phyloP scores from a whole-genome alignment of 1,140 invertebrate species.

The Oryzaephilus surinamensis region DNA sequence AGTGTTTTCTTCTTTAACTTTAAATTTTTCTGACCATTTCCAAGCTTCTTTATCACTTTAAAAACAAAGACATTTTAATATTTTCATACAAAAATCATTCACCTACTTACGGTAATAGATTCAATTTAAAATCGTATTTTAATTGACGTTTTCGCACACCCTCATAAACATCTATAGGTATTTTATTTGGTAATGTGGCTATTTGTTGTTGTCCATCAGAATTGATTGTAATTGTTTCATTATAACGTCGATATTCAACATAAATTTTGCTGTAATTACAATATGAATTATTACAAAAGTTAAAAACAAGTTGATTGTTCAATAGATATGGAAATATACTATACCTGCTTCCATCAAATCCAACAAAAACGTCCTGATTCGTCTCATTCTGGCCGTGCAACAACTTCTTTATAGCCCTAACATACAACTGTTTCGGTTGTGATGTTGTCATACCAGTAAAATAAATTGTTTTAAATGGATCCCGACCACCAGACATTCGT shows the following conservation, averaged over 20 bases:
- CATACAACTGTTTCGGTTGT: constrained; percentile 49
- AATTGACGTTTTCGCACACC: constrained; percentile 62
- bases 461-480: constrained; percentile 69
- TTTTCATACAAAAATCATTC: constrained; percentile 11
- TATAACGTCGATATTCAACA: constrained; percentile 45
- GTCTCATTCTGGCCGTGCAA: constrained; percentile 9
- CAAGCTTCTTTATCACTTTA: constrained; percentile 20
- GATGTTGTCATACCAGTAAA: constrained; percentile 50
- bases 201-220: constrained; percentile 21
- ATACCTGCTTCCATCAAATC: constrained; percentile 48
- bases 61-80: constrained; percentile 4
- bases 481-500: constrained; percentile 51
- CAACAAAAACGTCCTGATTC: constrained; percentile 42
- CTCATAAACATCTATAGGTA: constrained; percentile 63
- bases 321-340: constrained; percentile 16
- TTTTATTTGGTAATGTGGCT: constrained; percentile 44
- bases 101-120: constrained; percentile 42
- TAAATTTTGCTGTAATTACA: constrained; percentile 41
- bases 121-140: constrained; percentile 39
- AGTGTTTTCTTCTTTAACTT: constrained; percentile 5
- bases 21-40: constrained; percentile 9
- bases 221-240: constrained; percentile 13
- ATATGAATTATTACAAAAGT: not conserved
- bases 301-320: not conserved
- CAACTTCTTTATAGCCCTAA: constrained; percentile 19